Evolutionary conservation across 2,888 invertebrate genomes (phyloP).

Genomic region (Digitonthophagus gazella): DNA sequence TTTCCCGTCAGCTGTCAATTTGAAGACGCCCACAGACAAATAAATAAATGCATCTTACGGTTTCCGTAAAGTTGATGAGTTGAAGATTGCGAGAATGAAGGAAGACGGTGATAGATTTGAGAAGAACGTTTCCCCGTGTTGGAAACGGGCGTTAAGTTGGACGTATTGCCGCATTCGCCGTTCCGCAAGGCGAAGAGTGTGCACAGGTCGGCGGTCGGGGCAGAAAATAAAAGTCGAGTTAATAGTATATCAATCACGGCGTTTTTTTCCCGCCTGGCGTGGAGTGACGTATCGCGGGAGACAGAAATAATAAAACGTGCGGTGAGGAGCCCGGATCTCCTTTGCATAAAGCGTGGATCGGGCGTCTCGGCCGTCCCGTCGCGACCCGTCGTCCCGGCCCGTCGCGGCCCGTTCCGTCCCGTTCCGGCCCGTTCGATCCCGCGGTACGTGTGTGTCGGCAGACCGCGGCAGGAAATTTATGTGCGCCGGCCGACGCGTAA

Average conservation of each 20-base stretch:
- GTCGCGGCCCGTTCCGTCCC: not conserved
- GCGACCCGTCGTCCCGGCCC: not conserved
- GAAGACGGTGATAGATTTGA: not conserved
- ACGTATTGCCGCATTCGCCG: not conserved
- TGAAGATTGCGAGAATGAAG: not conserved
- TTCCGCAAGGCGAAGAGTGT: not conserved
- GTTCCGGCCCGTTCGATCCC: not conserved
- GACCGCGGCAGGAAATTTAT: slow-evolving; percentile 18
- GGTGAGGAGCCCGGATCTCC: slow-evolving; percentile 8
- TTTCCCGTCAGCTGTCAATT: too few species aligned
- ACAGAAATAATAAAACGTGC: slow-evolving; percentile 12
- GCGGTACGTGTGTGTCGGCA: not conserved
- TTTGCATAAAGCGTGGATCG: slow-evolving; percentile 14
- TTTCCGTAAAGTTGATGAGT: too few species aligned
- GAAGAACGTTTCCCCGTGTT: not conserved
- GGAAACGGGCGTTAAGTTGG: not conserved
- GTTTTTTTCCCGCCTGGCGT: slow-evolving; percentile 1
- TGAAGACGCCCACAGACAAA: too few species aligned
- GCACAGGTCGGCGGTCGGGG: not conserved
- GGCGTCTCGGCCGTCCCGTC: not conserved
- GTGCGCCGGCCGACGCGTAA: slow-evolving; percentile 14
- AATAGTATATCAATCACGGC: slow-evolving; percentile 17
- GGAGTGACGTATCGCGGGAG: slow-evolving; percentile 14
- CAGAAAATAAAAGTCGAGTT: slow-evolving; percentile 12
- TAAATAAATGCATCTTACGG: too few species aligned